Evolutionary conservation across 2,113 vertebrate genomes (phyloP).

Genomic region (Laticauda colubrina): DNA sequence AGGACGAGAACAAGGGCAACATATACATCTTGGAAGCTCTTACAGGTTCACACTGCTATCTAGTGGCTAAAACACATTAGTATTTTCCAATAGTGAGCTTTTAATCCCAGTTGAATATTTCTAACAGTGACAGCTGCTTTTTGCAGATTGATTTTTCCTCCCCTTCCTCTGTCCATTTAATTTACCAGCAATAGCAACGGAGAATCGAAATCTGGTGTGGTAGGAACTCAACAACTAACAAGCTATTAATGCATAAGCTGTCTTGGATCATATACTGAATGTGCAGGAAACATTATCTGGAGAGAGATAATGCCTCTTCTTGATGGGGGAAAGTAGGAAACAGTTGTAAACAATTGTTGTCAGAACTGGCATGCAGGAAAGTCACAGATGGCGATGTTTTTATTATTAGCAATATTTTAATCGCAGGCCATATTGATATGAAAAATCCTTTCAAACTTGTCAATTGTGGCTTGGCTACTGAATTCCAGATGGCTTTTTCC

Average conservation of each 20-base stretch:
- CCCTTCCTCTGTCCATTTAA: neutral
- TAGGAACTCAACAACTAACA: neutral
- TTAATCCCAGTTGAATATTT: neutral
- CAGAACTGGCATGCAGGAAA: neutral
- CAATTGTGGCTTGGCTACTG: neutral
- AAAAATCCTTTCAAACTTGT: neutral
- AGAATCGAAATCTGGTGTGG: neutral
- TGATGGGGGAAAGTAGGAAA: neutral
- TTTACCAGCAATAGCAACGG: neutral
- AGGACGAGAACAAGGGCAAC: neutral
- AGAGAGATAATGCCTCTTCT: neutral
- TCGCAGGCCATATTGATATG: neutral
- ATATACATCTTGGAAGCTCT: neutral
- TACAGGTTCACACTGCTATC: slow-evolving; percentile 67
- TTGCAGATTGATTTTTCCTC: neutral
- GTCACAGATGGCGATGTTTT: neutral
- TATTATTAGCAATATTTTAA: neutral
- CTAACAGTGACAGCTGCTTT: accelerated
- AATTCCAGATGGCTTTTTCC: neutral
- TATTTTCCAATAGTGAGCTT: neutral
- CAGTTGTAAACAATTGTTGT: neutral
- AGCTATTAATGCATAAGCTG: neutral
- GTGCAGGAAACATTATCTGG: neutral
- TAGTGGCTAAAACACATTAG: slow-evolving; percentile 58
- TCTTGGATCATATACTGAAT: neutral